A percentile compares a stretch with the other conserved stretches of the same genome.
phyloP scores from a whole-genome alignment of 53 echinoderm and acorn worm species.

The Holothuria scabra region DNA sequence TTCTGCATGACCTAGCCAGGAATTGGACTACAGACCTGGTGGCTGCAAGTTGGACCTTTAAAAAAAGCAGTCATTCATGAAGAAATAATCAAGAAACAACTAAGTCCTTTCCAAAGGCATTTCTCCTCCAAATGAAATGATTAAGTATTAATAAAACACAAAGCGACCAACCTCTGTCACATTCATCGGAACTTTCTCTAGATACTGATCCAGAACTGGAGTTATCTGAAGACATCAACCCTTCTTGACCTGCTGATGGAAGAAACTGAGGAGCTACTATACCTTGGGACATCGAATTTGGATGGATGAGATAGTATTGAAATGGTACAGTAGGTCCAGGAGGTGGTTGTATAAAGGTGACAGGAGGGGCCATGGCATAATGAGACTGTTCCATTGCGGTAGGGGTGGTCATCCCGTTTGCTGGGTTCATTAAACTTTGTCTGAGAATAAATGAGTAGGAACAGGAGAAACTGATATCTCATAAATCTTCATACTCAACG shows the following conservation, averaged over 20 bases:
- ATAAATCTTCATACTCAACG: too few species aligned
- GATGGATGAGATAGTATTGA: conserved; percentile 12
- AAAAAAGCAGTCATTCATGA: too few species aligned
- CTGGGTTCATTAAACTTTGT: conserved; percentile 21
- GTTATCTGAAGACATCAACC: conserved; percentile 15
- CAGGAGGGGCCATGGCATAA: conserved; percentile 15
- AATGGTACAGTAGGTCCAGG: conserved; percentile 23
- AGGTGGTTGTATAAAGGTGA: conserved; percentile 49
- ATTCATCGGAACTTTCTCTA: conserved; percentile 96
- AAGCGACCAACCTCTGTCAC: conserved; percentile 73
- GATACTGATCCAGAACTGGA: conserved; percentile 62
- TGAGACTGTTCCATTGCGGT: conserved; percentile 34
- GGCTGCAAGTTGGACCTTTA: too few species aligned
- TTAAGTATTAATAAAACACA: not conserved
- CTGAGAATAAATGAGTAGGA: not conserved
- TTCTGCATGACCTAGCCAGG: too few species aligned
- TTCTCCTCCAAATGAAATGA: not conserved
- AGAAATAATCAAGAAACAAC: too few species aligned
- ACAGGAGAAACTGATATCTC: too few species aligned
- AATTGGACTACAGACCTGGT: too few species aligned
- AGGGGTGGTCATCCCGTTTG: conserved; percentile 56
- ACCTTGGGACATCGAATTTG: not conserved
- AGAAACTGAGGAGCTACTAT: conserved; percentile 54
- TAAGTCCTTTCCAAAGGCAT: too few species aligned
- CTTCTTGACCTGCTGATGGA: not conserved